phyloP scores from a whole-genome alignment of 1,140 invertebrate genomes.

The Drosophila azteca region DNA sequence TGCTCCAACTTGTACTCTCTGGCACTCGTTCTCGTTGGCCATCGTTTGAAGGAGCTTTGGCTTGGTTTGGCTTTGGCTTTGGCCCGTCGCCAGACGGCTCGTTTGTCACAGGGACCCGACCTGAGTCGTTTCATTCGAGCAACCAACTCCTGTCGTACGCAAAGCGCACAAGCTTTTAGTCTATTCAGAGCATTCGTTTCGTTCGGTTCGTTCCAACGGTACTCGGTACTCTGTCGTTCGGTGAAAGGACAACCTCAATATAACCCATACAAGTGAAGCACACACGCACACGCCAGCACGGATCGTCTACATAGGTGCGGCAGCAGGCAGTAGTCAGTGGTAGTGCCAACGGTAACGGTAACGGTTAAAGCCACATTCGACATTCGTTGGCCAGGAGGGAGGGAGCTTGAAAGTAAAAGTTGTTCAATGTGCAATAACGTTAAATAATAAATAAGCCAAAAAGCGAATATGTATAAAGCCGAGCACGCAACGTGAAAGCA shows the following conservation, averaged over 20 bases:
- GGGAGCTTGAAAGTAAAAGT: conserved; percentile 58
- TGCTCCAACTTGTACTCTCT: not conserved
- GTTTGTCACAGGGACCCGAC: conserved; percentile 30
- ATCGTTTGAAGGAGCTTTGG: conserved; percentile 48
- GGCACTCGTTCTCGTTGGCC: conserved; percentile 6
- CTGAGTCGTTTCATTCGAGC: no score
- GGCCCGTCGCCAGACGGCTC: conserved; percentile 31
- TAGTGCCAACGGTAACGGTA: conserved; percentile 27
- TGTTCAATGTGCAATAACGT: conserved; percentile 60
- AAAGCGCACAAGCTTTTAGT: no score
- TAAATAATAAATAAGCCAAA: conserved; percentile 69
- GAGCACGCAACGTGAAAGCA: conserved; percentile 24
- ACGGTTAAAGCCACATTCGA: conserved; percentile 2
- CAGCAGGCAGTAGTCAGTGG: conserved; percentile 22
- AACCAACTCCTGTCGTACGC: no score
- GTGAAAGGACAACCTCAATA: conserved; percentile 64
- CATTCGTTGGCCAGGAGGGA: no score
- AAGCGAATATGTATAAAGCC: conserved; percentile 21
- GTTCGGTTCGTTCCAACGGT: conserved; percentile 74
- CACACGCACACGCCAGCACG: conserved; percentile 37
- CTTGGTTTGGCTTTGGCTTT: conserved; percentile 18
- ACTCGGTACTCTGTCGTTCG: conserved; percentile 36
- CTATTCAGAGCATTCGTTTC: conserved; percentile 81
- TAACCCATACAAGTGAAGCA: not conserved
- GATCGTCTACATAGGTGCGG: conserved; percentile 28